Base-by-base conservation (phyloP, 2,113 vertebrate genomes). In the Hippocampus barbouri region DNA sequence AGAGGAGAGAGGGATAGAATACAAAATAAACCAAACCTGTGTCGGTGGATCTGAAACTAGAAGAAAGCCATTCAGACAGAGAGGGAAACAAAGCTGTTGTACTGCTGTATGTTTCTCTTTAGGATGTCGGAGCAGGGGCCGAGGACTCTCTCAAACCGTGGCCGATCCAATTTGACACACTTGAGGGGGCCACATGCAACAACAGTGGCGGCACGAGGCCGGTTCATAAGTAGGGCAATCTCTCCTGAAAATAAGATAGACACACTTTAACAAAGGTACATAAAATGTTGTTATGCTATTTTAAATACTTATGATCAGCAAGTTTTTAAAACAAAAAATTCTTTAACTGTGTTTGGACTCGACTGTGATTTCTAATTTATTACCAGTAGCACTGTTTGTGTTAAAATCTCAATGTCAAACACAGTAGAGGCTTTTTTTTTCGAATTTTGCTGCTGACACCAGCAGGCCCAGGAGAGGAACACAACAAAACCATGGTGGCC, bases 61-160 rank as follows among this genome's bases (percentile, higher is more conserved):
- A n/a, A 20, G 51, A 53, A 21, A 20, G 20, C 8, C 8, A 20
- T 88, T 98, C 94, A 98, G 90, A 99, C 97, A 74, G 97, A 99
- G 89, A 99, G 94, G 1, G 97, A 99, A 79, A 99, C 97, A 41
- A 99, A 99, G 94, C 97, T 99, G 95, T 99, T 98, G 93, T 99
- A 99, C 95, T 99, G 97, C 91, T 98, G 96, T 93, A 99, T 98
- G 95, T 99, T 99, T 61, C 97, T 89, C 85, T 99, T 99, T 78
- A 99, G 94, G 82, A 99, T 98, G 83, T 98, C 97, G 0, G 97
- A 99, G 90, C 97, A 99, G 0, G 97, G 97, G 0, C 97, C 97
- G 69, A 99, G 93, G 43, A 98, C 97, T 0, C 97, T 94, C 76
- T 99, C 97, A 16, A 99, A 99, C 6, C 97, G 94, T 47, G 97